These are phyloP conservation scores for Bufo gargarizans DNA, from an alignment of 2,113 vertebrate species.

Conservation along the genomic window DNA sequence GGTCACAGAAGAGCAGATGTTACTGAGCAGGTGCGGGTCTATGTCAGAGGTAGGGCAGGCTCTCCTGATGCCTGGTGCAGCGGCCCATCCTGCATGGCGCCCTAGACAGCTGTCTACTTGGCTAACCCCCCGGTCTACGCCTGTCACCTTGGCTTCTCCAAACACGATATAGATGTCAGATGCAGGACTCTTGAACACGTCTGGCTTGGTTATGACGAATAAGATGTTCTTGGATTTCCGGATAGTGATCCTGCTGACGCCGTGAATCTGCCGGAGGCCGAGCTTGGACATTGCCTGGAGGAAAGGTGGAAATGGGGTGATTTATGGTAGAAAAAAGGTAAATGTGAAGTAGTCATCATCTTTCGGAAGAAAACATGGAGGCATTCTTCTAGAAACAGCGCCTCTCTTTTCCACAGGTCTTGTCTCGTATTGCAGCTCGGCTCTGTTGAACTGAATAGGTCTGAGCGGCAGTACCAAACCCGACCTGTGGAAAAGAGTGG, in stretches of 20 bases:
- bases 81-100: neutral
- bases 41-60: neutral
- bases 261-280: slow-evolving; percentile 90
- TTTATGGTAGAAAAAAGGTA: neutral
- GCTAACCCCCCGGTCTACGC: neutral
- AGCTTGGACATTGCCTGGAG: slow-evolving; percentile 95
- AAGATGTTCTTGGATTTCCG: slow-evolving; percentile 98
- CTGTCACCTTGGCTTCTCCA: slow-evolving; percentile 90
- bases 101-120: neutral
- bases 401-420: neutral
- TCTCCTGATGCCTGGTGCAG: no score
- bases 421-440: no score
- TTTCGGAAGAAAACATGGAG: neutral
- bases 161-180: slow-evolving; percentile 98
- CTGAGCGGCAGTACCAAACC: no score
- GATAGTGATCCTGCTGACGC: slow-evolving; percentile 95
- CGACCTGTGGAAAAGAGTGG: no score
- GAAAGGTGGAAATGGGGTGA: neutral
- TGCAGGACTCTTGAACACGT: slow-evolving; percentile 95
- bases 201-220: slow-evolving; percentile 94
- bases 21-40: no score
- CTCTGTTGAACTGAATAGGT: no score
- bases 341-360: no score
- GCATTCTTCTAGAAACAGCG: neutral
- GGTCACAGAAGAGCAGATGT: no score